These are phyloP conservation scores for Oligia strigilis DNA, from an alignment of 2,888 invertebrate genomes.

Conservation along the genomic window DNA sequence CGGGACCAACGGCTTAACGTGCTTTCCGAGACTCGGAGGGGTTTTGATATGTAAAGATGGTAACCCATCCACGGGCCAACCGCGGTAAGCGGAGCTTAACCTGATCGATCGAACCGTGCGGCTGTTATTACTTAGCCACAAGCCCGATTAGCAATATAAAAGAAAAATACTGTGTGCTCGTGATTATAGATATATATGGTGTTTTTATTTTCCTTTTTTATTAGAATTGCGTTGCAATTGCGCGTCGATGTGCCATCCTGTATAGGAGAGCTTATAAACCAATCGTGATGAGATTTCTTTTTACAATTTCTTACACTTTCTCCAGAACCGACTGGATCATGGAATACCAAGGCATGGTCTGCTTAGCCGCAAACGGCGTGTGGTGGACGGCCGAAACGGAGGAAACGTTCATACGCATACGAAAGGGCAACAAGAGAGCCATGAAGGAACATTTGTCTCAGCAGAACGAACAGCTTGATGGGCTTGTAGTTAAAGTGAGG, in stretches of 20 bases:
- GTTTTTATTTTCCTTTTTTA: too few species aligned
- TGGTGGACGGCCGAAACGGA: conserved; percentile 99
- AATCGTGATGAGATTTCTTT: background rate
- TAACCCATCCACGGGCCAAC: too few species aligned
- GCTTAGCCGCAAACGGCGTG: conserved; percentile 95
- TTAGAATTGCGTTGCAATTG: background rate
- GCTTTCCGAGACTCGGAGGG: too few species aligned
- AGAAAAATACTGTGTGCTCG: too few species aligned
- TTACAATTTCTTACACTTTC: too few species aligned
- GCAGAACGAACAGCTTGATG: conserved; percentile 95
- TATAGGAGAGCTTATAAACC: background rate
- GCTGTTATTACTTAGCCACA: too few species aligned
- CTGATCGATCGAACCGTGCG: too few species aligned
- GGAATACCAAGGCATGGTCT: conserved; percentile 97
- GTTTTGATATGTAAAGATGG: too few species aligned
- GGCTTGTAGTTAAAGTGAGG: conserved; percentile 94
- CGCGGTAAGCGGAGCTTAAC: too few species aligned
- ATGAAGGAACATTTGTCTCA: conserved; percentile 97
- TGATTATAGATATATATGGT: too few species aligned
- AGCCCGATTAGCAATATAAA: too few species aligned
- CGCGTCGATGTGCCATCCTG: background rate
- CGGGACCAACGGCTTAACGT: too few species aligned
- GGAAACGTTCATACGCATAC: conserved; percentile 94
- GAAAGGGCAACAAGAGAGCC: conserved; percentile 94
- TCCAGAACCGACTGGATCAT: conserved; percentile 96